Evolutionary conservation across 2,797 vertebrate genomes (phyloP).

Genomic region (Microctenopoma lineatum): DNA sequence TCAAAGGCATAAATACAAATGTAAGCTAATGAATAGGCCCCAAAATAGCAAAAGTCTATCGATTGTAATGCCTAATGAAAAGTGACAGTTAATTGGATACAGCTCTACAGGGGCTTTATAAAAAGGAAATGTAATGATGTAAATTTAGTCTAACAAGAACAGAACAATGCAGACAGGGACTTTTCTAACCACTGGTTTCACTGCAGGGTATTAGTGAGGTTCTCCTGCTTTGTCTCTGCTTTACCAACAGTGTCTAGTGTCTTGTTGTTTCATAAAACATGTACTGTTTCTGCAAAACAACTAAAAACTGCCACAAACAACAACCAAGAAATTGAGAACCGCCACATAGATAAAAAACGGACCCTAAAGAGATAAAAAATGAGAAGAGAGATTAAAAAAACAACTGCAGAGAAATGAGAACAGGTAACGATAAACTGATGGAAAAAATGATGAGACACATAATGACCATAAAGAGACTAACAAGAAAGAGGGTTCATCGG

Average conservation of each 20-base stretch:
- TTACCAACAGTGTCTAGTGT: background rate
- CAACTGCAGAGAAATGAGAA: background rate
- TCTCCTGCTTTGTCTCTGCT: background rate
- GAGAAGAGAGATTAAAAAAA: background rate
- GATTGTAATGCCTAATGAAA: constrained; percentile 43
- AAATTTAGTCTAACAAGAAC: constrained; percentile 15
- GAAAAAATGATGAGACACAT: background rate
- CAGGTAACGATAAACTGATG: background rate
- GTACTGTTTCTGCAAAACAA: background rate
- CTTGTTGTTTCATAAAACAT: background rate
- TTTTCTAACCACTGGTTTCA: background rate
- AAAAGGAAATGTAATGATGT: constrained; percentile 26
- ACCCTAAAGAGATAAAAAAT: background rate
- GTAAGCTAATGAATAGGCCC: constrained; percentile 22
- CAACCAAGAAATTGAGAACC: background rate
- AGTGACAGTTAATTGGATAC: constrained; percentile 34
- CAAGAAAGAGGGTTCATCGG: background rate
- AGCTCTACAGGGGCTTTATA: constrained; percentile 12
- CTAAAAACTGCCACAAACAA: background rate
- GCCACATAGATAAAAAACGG: too few species aligned
- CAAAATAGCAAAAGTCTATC: constrained; percentile 24
- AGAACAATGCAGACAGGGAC: background rate
- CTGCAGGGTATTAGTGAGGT: constrained; percentile 6
- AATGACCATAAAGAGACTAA: background rate
- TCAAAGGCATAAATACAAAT: constrained; percentile 39